Conservation (phyloP, 1,140 invertebrate species). For the Trachelipus rathkii region DNA sequence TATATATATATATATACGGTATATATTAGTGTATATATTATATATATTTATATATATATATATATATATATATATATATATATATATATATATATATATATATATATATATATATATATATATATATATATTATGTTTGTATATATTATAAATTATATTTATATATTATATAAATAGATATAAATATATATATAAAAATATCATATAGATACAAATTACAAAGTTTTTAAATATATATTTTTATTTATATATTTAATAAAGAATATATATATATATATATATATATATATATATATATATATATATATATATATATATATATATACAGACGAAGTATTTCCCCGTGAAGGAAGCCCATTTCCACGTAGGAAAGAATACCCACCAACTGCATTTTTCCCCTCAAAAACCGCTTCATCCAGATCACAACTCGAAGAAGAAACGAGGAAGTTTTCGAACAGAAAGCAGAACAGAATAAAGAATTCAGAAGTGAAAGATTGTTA, state of each 20-base stretch:
- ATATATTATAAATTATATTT: too few relatives aligned
- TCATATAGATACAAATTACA: too few relatives aligned
- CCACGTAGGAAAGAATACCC: background rate
- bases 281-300: background rate
- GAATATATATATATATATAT: background rate
- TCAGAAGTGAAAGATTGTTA: too few relatives aligned
- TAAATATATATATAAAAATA: too few relatives aligned
- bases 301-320: background rate
- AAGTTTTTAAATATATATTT: too few relatives aligned
- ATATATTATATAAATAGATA: too few relatives aligned
- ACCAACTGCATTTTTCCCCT: background rate
- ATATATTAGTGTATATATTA: too few relatives aligned
- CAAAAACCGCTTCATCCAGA: background rate
- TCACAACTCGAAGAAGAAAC: background rate
- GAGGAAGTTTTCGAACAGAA: background rate
- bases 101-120: background rate
- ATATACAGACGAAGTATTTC: background rate
- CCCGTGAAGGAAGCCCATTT: background rate
- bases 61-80: slow-evolving; percentile 5
- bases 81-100: slow-evolving; percentile 5
- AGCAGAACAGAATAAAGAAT: too few relatives aligned
- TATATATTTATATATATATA: background rate
- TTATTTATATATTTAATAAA: background rate
- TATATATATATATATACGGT: too few relatives aligned
- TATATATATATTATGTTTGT: too few relatives aligned